These are phyloP conservation scores for Platichthys flesus DNA, from an alignment of 2,113 vertebrate genomes.

Conservation along the genomic window DNA sequence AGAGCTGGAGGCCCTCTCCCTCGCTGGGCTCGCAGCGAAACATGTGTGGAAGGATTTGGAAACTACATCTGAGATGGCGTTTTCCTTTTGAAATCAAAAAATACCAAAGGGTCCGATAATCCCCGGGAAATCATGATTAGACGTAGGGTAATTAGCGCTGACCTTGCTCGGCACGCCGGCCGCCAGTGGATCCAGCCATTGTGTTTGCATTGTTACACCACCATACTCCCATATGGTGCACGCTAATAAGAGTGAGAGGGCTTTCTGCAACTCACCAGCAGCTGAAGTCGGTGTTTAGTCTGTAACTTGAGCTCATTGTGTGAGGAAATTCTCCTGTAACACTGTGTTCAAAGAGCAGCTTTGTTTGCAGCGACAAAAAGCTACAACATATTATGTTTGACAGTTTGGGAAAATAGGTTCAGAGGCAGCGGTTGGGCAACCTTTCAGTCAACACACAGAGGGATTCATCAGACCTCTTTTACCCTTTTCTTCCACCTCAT, in stretches of 20 bases:
- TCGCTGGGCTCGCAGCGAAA: constrained; percentile 37
- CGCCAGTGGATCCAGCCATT: constrained; percentile 11
- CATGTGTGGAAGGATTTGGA: constrained; percentile 48
- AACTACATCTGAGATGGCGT: constrained; percentile 43
- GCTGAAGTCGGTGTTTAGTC: constrained; percentile 28
- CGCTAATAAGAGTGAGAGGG: constrained; percentile 1
- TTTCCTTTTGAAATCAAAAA: constrained; percentile 40
- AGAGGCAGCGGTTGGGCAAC: background rate
- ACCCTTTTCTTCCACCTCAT: background rate
- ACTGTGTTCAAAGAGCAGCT: constrained; percentile 8
- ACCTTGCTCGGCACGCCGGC: constrained; percentile 37
- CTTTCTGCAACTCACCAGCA: constrained; percentile 13
- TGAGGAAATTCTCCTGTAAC: background rate
- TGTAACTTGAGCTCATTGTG: constrained; percentile 51
- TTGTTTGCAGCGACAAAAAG: constrained; percentile 35
- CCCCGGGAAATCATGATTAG: constrained; percentile 32
- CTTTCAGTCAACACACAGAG: background rate
- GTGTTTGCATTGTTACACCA: constrained; percentile 38
- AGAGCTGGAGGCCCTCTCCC: constrained; percentile 30
- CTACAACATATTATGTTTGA: background rate
- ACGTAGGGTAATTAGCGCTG: constrained; percentile 35
- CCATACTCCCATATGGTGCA: constrained; percentile 39
- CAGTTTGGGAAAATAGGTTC: background rate
- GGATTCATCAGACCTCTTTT: background rate
- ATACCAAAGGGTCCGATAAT: constrained; percentile 49